These are phyloP conservation scores for Camponotus floridanus DNA, from an alignment of 1,140 invertebrate genomes.

Conservation along the genomic window DNA sequence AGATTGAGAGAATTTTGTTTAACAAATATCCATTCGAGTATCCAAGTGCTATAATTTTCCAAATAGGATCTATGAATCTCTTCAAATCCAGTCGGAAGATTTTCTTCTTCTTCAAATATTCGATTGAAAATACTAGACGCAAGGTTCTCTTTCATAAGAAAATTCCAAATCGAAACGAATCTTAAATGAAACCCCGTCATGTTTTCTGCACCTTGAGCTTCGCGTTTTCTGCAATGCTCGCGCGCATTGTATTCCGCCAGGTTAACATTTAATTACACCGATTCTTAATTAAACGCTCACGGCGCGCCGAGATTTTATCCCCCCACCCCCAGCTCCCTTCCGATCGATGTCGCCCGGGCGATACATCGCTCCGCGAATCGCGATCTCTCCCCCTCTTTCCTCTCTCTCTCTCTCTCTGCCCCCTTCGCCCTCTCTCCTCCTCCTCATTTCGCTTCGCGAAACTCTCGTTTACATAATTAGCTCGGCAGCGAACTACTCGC, in stretches of 20 bases:
- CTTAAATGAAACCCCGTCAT: not conserved
- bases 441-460: conserved; percentile 32
- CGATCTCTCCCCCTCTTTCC: not conserved
- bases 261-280: conserved; percentile 29
- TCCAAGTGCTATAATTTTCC: not conserved
- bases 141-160: not conserved
- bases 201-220: not conserved
- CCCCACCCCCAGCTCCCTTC: not conserved
- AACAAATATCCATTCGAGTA: not conserved
- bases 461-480: conserved; percentile 70
- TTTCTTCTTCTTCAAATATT: not conserved
- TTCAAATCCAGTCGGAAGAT: not conserved
- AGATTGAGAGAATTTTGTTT: not conserved
- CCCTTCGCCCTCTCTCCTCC: too few species aligned
- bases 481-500: conserved; percentile 55
- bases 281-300: conserved; percentile 37
- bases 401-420: not conserved
- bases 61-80: not conserved
- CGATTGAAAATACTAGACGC: not conserved
- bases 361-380: conserved; percentile 10
- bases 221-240: not conserved
- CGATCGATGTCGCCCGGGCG: conserved; percentile 25
- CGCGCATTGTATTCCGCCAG: too few species aligned
- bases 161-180: conserved; percentile 1
- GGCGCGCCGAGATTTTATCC: conserved; percentile 35